Base-by-base conservation (phyloP, 2,888 invertebrate species). In the Pheosia gnoma region DNA sequence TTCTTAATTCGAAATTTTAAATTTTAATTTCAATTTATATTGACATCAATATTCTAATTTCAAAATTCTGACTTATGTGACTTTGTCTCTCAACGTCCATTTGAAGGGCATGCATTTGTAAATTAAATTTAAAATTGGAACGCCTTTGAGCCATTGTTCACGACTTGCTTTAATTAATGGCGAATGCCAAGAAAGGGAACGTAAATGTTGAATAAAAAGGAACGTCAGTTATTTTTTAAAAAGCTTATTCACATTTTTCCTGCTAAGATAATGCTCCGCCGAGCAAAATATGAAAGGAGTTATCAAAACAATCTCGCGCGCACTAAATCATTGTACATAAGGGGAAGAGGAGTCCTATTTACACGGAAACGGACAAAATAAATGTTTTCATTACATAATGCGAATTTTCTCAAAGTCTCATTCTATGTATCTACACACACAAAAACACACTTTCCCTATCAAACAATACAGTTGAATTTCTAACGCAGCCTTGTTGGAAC, bases 381-480 rank as follows among this genome's bases (percentile, higher is more conserved):
- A 92, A 93, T 91, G 92, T 93, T 93, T 92, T 91, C 90, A 91
- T 93, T 93, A 93, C 92, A 93, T 92, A 91, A 91, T 89, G 85
- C 89, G 90, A 87, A 86, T 89, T 90, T 91, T 92, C 93, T 93
- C 91, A 81, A 85, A 89, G 87, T 87, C 87, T 82, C 84, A 86
- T 87, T 86, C 83, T 74, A 60, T 59, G 43, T 6, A 8, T 37
- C 8, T 4, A 3, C 60, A 69, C 60, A 69, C 49, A 54, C 62
- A 52, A 82, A 85, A 86, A 72, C 57, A 39, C 59, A 63, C 82
- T 75, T 80, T 84, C 69, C 3, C 0, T 0, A 4, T 8, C 37
- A 61, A 45, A 57, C 38, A n/a, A 78, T 84, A 88, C 49, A 72
- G 79, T 72, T 74, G 67, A 74, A 63, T 81, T 82, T 87, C 64